phyloP scores from a whole-genome alignment of 2,797 vertebrate genomes.

The Scolopax bukidnonensis region DNA sequence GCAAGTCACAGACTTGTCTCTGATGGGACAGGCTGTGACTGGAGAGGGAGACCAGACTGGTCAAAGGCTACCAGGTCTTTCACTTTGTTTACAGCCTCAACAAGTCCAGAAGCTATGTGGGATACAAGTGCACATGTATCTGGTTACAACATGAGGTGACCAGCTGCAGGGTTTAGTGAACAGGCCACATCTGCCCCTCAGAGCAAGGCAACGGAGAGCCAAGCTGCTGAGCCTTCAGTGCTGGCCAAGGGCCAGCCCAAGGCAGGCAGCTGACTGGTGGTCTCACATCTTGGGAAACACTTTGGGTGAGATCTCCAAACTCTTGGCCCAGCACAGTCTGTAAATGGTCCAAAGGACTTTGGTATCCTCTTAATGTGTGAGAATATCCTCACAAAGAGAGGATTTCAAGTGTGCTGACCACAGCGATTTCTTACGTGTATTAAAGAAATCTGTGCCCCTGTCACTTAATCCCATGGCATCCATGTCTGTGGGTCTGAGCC shows the following conservation, averaged over 20 bases:
- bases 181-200: slow-evolving; percentile 37
- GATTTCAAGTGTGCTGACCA: background rate
- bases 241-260: background rate
- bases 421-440: background rate
- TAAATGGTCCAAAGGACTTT: background rate
- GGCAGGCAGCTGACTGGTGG: background rate
- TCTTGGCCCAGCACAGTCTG: background rate
- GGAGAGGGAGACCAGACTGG: background rate
- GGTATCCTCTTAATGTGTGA: background rate
- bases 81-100: background rate
- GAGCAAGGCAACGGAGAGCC: background rate
- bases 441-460: background rate
- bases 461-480: background rate
- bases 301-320: background rate
- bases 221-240: background rate
- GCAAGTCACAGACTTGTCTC: background rate
- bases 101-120: background rate
- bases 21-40: background rate
- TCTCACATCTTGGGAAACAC: background rate
- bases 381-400: background rate
- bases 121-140: background rate
- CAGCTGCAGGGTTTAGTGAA: slow-evolving; percentile 38
- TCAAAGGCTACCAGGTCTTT: background rate
- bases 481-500: background rate
- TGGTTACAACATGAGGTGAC: slow-evolving; percentile 24